Conservation (phyloP, 2,888 invertebrate genomes). For the Dione vanillae region DNA sequence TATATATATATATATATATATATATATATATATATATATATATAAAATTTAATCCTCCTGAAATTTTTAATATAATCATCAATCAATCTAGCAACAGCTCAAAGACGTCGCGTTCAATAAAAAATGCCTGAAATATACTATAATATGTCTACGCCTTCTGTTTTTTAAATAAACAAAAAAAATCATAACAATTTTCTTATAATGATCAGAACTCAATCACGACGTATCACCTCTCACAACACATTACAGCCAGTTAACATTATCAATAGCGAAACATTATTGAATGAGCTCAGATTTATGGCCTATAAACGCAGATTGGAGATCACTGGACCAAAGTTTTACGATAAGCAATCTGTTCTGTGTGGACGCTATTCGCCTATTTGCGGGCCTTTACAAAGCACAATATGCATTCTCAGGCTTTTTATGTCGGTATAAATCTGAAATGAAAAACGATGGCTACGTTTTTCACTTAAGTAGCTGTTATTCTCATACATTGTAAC, state of each 20-base stretch:
- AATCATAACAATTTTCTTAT: neutral
- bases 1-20: too few relatives aligned
- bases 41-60: too few relatives aligned
- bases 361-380: conserved; percentile 63
- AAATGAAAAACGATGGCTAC: conserved; percentile 67
- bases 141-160: neutral
- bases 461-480: conserved; percentile 57
- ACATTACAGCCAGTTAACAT: conserved; percentile 71
- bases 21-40: too few relatives aligned
- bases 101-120: neutral
- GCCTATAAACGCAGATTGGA: conserved; percentile 79
- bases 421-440: conserved; percentile 77
- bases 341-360: conserved; percentile 78
- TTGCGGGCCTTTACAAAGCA: conserved; percentile 64
- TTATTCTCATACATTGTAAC: conserved; percentile 47
- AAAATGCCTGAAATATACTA: neutral
- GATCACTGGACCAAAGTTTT: conserved; percentile 78
- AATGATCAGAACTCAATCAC: conserved; percentile 23
- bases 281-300: conserved; percentile 72
- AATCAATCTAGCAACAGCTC: too few relatives aligned
- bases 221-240: conserved; percentile 47
- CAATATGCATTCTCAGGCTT: conserved; percentile 76
- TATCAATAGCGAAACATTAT: conserved; percentile 73
- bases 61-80: too few relatives aligned
- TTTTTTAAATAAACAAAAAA: neutral